A percentile compares a stretch with the other conserved stretches of the same genome.
Conservation (phyloP, 1,140 invertebrate genomes). For the Chelonus insularis region DNA sequence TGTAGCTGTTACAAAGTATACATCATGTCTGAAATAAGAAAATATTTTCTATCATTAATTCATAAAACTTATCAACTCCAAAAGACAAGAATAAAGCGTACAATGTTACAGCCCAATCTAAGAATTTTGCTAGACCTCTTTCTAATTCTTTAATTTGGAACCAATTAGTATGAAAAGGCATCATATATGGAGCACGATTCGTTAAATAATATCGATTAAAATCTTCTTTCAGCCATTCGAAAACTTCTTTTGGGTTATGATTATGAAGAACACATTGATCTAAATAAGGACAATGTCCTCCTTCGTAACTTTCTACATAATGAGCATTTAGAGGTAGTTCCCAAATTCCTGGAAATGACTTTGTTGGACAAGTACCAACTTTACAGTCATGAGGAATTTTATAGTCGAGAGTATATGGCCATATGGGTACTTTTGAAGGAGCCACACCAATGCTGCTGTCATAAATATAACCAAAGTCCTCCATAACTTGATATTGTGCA, state of each 20-base stretch:
- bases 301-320: conserved; percentile 85
- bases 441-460: conserved; percentile 89
- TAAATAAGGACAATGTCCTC: conserved; percentile 88
- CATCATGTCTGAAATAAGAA: conserved; percentile 71
- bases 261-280: conserved; percentile 93
- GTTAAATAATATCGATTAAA: conserved; percentile 84
- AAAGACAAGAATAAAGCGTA: conserved; percentile 66
- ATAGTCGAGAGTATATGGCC: conserved; percentile 93
- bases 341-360: conserved; percentile 91
- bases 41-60: conserved; percentile 11
- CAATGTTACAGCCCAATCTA: conserved; percentile 78
- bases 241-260: conserved; percentile 82
- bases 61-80: neutral
- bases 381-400: conserved; percentile 91
- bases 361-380: conserved; percentile 86
- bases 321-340: conserved; percentile 92
- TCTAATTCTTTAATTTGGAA: conserved; percentile 88
- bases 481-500: conserved; percentile 87
- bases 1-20: conserved; percentile 89
- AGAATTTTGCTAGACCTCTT: conserved; percentile 81
- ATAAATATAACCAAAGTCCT: conserved; percentile 90
- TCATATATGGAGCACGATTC: conserved; percentile 89
- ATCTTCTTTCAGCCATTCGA: conserved; percentile 90
- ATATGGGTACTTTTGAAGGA: conserved; percentile 80
- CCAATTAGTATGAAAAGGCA: conserved; percentile 94